These are phyloP conservation scores for Bovichtus variegatus DNA, from an alignment of 2,797 vertebrate genomes.

Conservation along the genomic window DNA sequence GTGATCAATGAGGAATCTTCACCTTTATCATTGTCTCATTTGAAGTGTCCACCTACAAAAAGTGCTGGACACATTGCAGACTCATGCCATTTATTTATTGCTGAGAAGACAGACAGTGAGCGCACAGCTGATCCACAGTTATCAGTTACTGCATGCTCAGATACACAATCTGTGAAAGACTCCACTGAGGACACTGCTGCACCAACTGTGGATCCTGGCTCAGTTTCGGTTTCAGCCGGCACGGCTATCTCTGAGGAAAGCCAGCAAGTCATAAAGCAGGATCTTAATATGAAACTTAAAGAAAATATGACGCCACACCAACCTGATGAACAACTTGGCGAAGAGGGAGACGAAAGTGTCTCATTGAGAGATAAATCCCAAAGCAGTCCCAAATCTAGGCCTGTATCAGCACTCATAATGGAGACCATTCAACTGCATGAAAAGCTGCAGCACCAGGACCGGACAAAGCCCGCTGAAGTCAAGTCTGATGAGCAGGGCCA, in stretches of 20 bases:
- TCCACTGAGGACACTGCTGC: constrained; percentile 20
- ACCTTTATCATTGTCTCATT: constrained; percentile 40
- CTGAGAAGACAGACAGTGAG: constrained; percentile 38
- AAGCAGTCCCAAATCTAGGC: constrained; percentile 70
- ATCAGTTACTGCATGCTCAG: constrained; percentile 23
- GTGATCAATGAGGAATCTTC: constrained; percentile 59
- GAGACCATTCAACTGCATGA: constrained; percentile 84
- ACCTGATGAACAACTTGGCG: constrained; percentile 34
- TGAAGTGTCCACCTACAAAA: constrained; percentile 36
- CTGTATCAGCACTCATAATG: constrained; percentile 86
- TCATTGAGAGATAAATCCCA: constrained; percentile 60
- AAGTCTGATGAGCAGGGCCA: constrained; percentile 80
- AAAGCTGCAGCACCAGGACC: constrained; percentile 82
- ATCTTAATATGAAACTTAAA: constrained; percentile 29
- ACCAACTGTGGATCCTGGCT: constrained; percentile 29
- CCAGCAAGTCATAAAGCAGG: constrained; percentile 45
- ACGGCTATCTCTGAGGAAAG: constrained; percentile 37
- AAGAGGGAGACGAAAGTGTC: constrained; percentile 46
- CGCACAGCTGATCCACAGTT: constrained; percentile 14
- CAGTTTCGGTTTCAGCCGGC: constrained; percentile 12
- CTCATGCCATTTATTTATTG: constrained; percentile 8
- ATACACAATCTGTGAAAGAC: constrained; percentile 36
- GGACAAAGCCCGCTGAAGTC: constrained; percentile 76
- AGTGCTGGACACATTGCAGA: constrained; percentile 33
- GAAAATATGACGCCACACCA: constrained; percentile 41